Evolutionary conservation across 2,113 vertebrate species (phyloP), one percentile per base, ranked within the genome.

Genomic region (Hippocampus zosterae): DNA sequence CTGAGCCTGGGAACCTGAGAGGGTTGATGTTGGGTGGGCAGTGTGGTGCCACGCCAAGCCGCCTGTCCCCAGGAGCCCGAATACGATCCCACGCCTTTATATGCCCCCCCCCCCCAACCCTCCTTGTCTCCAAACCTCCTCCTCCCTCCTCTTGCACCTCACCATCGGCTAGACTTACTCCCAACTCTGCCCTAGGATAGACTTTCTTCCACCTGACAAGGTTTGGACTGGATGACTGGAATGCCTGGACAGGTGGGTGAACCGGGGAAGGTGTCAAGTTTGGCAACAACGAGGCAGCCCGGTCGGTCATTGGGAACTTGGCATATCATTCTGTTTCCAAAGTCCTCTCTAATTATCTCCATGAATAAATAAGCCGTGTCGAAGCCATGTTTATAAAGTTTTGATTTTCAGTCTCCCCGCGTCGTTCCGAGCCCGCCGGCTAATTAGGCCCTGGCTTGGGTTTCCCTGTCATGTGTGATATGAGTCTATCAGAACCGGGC

Each of bases 11-110:
- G 80, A 90, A 91, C 90, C 73, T 88, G 88, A 91, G 87, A 85
- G 87, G 84, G 83, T 91, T 91, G 88, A 91, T 88, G 88, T 90
- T 83, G 90, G 88, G 90, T 90, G 90, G 90, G 88, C 90, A 89
- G 86, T 87, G 78, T 37, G 41, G 81, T 89, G 87, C 87, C 87
- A 87, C 83, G 85, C 88, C 88, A 88, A 89, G 84, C 79, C 86
- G 86, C 82, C 85, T 89, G 87, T 90, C 90, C 90, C 88, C 90
- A 88, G 87, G 87, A 90, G 90, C 87, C 82, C 84, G 87, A 91
- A 91, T 65, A 87, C 67, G 86, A 90, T 90, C 88, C 85, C 76
- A 84, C 84, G 74, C 87, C 84, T 33, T 59, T 33, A 29, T 16
- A 15, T 8, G 27, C 27, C 81, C 81, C 86, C 80, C n/a, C n/a